Percentiles rank a stretch among this genome's conserved stretches.
Conservation (phyloP, 2,888 invertebrate species). For the Drosophila robusta region DNA sequence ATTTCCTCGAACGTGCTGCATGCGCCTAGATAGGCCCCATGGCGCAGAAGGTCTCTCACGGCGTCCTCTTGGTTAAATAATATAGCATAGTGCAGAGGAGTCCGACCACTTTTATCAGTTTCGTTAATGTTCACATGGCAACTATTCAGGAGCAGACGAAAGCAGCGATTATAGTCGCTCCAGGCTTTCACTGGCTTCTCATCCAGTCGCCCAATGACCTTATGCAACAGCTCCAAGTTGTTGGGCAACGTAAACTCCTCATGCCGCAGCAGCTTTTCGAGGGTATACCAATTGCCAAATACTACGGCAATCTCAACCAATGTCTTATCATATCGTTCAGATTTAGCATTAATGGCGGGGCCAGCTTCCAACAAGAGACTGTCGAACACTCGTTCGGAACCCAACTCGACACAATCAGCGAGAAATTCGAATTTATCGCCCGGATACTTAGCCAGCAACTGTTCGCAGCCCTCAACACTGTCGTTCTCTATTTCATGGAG, state of each 20-base stretch:
- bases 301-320: conserved; percentile 88
- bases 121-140: conserved; percentile 87
- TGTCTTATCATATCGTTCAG: conserved; percentile 67
- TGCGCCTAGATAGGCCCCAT: conserved; percentile 90
- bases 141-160: conserved; percentile 87
- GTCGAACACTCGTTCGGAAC: conserved; percentile 85
- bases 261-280: conserved; percentile 82
- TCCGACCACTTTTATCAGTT: conserved; percentile 88
- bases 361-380: conserved; percentile 84
- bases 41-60: conserved; percentile 87
- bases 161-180: conserved; percentile 87
- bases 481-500: conserved; percentile 86
- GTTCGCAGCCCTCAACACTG: conserved; percentile 87
- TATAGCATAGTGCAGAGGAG: conserved; percentile 91
- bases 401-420: conserved; percentile 85
- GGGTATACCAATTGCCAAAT: conserved; percentile 85
- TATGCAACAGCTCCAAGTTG: conserved; percentile 61
- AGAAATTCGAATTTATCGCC: conserved; percentile 65
- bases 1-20: conserved; percentile 88
- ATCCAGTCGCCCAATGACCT: conserved; percentile 16
- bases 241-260: conserved; percentile 85
- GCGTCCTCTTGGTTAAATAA: conserved; percentile 88
- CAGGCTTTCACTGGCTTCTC: not conserved
- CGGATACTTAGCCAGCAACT: conserved; percentile 84
- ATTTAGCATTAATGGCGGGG: conserved; percentile 85